Evolutionary conservation across 2,888 invertebrate species (phyloP), one percentile per base, ranked within the genome.

Genomic region (Hirtodrosophila histrioides): DNA sequence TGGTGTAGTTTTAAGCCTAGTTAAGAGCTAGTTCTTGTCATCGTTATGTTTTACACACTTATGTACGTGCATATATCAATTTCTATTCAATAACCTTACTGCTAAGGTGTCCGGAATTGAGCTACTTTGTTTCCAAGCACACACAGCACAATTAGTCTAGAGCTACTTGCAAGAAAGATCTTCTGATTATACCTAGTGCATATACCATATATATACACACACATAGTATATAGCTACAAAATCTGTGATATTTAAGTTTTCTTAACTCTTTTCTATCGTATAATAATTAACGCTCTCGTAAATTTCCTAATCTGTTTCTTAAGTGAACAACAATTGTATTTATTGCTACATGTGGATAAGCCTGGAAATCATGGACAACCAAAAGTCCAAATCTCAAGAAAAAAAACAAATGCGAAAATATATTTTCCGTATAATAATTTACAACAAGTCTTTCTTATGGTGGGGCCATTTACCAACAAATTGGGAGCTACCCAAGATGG

Each of bases 191-290:
- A 70, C 62, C 78, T 81, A 78, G 61, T 68, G 63, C 48, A 70
- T 72, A 50, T 48, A 58, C 48, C 55, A 65, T 54, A 53, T 53
- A 70, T 17, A 17, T 17, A 2, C 17, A 17, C 17, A 17, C 17
- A 17, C 17, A 17, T 17, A 17, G 17, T 17, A 7, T 68, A 55
- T 71, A 76, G 61, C 68, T 53, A 69, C 50, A 79, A 88, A 79
- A 84, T 88, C 90, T 90, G 90, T 90, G 90, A 90, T 90, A 90
- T 88, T 88, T 89, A 91, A 90, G 90, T 90, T 90, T 69, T 65
- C 70, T 64, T 70, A 77, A 72, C 70, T 61, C 44, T 64, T 78
- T 75, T 69, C 78, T 66, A 69, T 60, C 64, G 68, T 75, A 77
- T 53, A 67, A 51, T 73, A 66, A 73, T 55, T 65, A 58, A 62